Evolutionary conservation across 2,113 vertebrate genomes (phyloP).

Genomic region (Pitta sordida): DNA sequence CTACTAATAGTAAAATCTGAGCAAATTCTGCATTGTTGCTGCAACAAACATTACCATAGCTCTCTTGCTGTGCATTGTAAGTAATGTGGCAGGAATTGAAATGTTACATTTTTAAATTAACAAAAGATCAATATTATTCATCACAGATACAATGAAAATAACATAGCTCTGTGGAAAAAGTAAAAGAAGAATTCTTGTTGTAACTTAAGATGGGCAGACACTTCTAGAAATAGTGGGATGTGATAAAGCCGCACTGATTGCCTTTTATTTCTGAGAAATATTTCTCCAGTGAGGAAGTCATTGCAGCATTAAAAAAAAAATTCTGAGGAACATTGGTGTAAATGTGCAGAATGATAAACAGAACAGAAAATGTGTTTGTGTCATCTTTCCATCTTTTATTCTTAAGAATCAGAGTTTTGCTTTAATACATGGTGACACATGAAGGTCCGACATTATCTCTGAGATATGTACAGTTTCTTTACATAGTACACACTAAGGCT

Average conservation of each 20-base stretch:
- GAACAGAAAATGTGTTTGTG: background rate
- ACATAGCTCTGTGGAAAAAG: background rate
- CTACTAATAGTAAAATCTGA: conserved; percentile 31
- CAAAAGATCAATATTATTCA: background rate
- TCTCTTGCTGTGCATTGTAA: background rate
- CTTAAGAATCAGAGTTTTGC: background rate
- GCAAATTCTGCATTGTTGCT: conserved; percentile 34
- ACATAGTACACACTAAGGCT: background rate
- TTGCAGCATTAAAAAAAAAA: background rate
- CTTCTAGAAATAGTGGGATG: background rate
- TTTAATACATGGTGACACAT: background rate
- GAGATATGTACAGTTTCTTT: background rate
- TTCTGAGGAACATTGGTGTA: background rate
- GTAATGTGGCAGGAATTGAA: background rate
- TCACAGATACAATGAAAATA: background rate
- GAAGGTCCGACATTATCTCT: background rate
- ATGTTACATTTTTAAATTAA: conserved; percentile 17
- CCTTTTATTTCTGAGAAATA: background rate
- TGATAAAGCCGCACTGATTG: background rate
- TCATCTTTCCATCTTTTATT: background rate
- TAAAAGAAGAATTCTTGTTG: background rate
- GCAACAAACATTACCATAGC: background rate
- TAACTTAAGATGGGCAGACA: background rate
- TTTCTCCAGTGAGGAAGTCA: background rate
- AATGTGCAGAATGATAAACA: background rate